Percentiles rank a stretch among this genome's conserved stretches.
phyloP scores from a whole-genome alignment of 2,113 vertebrate species.

The Felis chaus region DNA sequence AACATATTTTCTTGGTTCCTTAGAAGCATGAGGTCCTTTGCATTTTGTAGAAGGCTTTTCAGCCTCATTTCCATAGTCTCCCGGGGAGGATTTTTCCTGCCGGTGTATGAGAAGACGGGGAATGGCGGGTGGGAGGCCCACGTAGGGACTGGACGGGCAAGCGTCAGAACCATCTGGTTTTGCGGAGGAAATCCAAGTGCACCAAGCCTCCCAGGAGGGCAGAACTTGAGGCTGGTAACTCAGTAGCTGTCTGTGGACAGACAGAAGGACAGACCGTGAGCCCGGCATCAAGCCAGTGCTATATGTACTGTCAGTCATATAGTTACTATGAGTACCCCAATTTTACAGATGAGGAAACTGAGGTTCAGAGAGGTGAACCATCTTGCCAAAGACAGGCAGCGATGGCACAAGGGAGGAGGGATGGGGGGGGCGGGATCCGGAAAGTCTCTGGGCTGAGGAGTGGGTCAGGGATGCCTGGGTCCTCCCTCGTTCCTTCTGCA shows the following conservation, averaged over 20 bases:
- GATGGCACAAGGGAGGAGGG: fast-evolving
- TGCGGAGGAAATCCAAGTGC: background rate
- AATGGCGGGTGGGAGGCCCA: background rate
- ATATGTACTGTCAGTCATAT: fast-evolving
- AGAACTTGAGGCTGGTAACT: background rate
- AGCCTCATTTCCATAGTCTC: background rate
- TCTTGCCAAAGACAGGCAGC: background rate
- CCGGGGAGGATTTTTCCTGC: background rate
- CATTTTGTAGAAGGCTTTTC: background rate
- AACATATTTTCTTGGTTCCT: conserved; percentile 21
- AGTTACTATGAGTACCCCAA: no score
- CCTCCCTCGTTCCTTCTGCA: background rate
- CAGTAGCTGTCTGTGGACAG: background rate
- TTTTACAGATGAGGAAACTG: background rate
- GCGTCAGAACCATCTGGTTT: background rate
- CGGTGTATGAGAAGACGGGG: background rate
- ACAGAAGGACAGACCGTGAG: background rate
- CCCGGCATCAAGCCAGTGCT: no score
- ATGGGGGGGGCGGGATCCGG: fast-evolving
- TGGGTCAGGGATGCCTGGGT: background rate
- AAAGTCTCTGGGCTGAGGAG: background rate
- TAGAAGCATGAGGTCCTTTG: background rate
- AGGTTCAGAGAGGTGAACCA: background rate
- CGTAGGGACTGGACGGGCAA: background rate
- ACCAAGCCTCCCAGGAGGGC: background rate